Base-by-base conservation (phyloP, 1,140 invertebrate species). In the Drosophila bifasciata region DNA sequence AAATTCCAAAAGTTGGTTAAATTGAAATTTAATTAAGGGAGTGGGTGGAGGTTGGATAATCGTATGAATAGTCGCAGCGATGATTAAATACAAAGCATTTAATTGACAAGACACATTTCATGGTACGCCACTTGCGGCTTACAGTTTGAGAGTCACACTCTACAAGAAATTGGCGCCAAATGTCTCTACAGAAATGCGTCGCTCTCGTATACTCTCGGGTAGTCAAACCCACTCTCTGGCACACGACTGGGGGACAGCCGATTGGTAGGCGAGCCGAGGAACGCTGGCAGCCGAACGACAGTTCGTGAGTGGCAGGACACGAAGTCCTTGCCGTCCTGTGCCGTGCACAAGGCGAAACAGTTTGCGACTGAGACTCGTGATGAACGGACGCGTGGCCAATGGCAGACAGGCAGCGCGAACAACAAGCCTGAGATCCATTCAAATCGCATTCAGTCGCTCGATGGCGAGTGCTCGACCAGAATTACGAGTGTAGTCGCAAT, bases 281-380 rank as follows among this genome's bases (percentile, higher is more conserved):
- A 44, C 25, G 40, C 51, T 56, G 49, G 50, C 41, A 21, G 61
- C 32, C 48, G 50, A 58, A 48, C 59, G 17, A 28, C 25, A 40
- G 48, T 13, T 70, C 71, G 68, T 64, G 40, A n/a, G 43, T 19
- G 17, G 15, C 40, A 46, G 59, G 58, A 76, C 46, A 66, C 81
- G 80, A 76, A 68, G 73, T 60, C 15, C 48, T 59, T 39, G 39
- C 44, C 16, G 32, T 21, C 11, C 61, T 66, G 28, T 40, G 61
- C 13, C 58, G 28, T 70, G 39, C 51, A 51, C 19, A 57, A 62
- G 78, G 57, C 77, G 48, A 75, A 86, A 81, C 83, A 86, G 83
- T 86, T 88, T 86, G 83, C 83, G 83, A 86, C 78, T 68, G 85
- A 81, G 66, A 88, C 83, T 86, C 83, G 83, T 86, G 59, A 76